A percentile compares a stretch with the other conserved stretches of the same genome.
Conservation (phyloP, 92 coral and sea anemone genomes). For the Isaurus tuberculatus region DNA sequence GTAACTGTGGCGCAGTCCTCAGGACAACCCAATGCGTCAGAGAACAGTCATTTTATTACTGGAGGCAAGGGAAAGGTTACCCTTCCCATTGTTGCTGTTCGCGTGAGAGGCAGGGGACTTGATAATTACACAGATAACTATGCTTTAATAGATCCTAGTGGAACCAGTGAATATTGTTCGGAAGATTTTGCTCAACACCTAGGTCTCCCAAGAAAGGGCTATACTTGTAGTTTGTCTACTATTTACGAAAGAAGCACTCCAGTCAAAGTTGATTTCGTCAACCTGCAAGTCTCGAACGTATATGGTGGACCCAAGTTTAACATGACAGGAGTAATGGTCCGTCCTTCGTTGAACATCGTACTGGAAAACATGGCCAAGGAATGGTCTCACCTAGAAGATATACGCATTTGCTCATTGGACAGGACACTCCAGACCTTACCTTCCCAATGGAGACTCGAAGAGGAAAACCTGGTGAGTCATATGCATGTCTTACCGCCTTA, state of each 20-base stretch:
- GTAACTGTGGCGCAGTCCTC: slow-evolving; percentile 45
- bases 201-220: slow-evolving; percentile 39
- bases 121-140: slow-evolving; percentile 53
- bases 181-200: slow-evolving; percentile 62
- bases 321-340: no score
- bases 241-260: slow-evolving; percentile 43
- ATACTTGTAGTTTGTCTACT: slow-evolving; percentile 41
- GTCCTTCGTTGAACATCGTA: slow-evolving; percentile 57
- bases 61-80: slow-evolving; percentile 49
- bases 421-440: slow-evolving; percentile 60
- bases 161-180: slow-evolving; percentile 59
- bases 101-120: slow-evolving; percentile 58
- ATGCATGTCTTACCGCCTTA: slow-evolving; percentile 57
- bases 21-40: slow-evolving; percentile 37
- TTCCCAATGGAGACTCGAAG: slow-evolving; percentile 61
- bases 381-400: slow-evolving; percentile 57
- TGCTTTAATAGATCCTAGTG: slow-evolving; percentile 58
- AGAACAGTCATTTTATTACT: slow-evolving; percentile 44
- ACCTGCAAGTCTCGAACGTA: slow-evolving; percentile 52
- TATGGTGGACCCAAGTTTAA: slow-evolving; percentile 47
- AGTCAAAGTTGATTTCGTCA: no score
- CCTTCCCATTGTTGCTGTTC: slow-evolving; percentile 60
- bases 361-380: slow-evolving; percentile 47
- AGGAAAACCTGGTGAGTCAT: slow-evolving; percentile 60
- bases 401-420: slow-evolving; percentile 52